Base-by-base conservation (phyloP, 1,140 invertebrate genomes). In the Eurosta solidaginis region DNA sequence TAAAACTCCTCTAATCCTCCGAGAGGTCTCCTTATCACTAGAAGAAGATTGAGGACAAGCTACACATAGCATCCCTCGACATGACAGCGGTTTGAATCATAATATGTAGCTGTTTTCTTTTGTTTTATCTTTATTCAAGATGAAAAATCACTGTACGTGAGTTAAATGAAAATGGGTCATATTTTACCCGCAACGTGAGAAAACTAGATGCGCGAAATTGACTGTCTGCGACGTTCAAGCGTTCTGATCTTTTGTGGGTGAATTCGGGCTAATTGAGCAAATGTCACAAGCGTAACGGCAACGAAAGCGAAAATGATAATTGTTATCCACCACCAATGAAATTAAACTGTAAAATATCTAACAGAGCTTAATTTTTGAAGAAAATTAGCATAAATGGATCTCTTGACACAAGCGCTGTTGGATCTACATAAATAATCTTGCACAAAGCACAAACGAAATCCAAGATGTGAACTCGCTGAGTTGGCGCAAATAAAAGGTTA, bases 281-380 rank as follows among this genome's bases (percentile, higher is more conserved):
- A n/a, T 36, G 59, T 42, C 27, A 10, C 59, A 68, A 40, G 6
- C 29, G n/a, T n/a, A 47, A 47, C 14, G 45, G 45, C n/a, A 47
- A 47, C 45, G 2, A 47, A 17, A 47, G 45, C n/a, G 59, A 68
- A 68, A 68, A 68, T 42, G 59, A 42, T 68, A 68, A 68, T 68
- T 68, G 59, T 12, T 68, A 20, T 14, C 33, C 59, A 40, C 17
- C 33, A n/a, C 17, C 14, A n/a, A 20, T 12, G 29, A 10, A 20
- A 36, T 14, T 17, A 27, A n/a, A 29, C 25, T n/a, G 29, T 17
- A 25, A 36, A 36, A n/a, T 59, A 68, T 40, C 59, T n/a, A 36
- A 68, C 59, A 27, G n/a, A n/a, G n/a, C n/a, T n/a, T n/a, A 68
- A 68, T 68, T 68, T 68, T 40, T 68, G 36, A 68, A 68, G 59